Evolutionary conservation across 2,888 invertebrate genomes (phyloP), one percentile per base, ranked within the genome.

Genomic region (Notocelia uddmanniana): DNA sequence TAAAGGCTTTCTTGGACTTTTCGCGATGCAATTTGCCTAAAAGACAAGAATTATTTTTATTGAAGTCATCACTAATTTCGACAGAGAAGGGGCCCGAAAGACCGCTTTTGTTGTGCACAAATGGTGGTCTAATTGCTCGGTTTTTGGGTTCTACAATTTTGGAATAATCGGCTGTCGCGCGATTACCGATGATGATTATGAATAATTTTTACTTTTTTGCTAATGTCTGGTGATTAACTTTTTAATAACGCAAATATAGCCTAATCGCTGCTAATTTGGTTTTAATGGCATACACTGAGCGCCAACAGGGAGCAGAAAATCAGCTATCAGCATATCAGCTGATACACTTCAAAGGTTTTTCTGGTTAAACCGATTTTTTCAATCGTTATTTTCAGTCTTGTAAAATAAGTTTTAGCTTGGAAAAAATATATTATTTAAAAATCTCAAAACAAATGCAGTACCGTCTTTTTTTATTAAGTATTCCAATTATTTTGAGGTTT

Each of bases 21-120:
- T 91, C 91, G 90, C 92, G 91, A 92, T 92, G 93, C 93, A 93
- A 93, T 93, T 93, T 93, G 92, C 90, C 82, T 93, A 92, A 93
- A 93, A 93, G 93, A 93, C 93, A 92, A 92, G 93, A 93, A 93
- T 93, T 93, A 93, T 93, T 93, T 93, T 93, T 93, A 93, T 93
- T 93, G 93, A 93, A 93, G 93, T 92, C 93, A 93, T 93, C 93
- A 93, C 93, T 93, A 93, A 93, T 93, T 93, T 93, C 85, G 80
- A 79, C 83, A 86, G 86, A 88, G 88, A 87, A 84, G 85, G 85
- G 85, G 86, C 82, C 80, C 76, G 76, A 75, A 78, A 76, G 83
- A 78, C 81, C 79, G 82, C 76, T 80, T 89, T 93, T 93, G 93
- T 93, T 91, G 85, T 86, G 88, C 87, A 87, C 89, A 87, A 93